These are phyloP conservation scores for Empidonax alnorum DNA, from an alignment of 2,113 vertebrate species.

Conservation along the genomic window DNA sequence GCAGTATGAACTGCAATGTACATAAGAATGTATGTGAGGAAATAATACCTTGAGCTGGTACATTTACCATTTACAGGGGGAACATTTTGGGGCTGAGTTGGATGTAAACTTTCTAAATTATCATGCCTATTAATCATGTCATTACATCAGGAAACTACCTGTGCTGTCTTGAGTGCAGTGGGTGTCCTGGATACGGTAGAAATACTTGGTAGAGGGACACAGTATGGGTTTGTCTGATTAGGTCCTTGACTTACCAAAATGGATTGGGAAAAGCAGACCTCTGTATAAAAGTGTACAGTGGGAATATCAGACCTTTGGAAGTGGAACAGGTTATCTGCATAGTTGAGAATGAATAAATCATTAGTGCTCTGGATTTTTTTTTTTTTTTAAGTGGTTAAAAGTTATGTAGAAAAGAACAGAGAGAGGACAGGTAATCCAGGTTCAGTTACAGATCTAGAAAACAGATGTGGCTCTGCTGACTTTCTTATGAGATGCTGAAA, in stretches of 20 bases:
- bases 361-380: not conserved
- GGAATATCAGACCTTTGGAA: not conserved
- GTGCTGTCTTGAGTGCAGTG: not conserved
- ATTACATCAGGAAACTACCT: not conserved
- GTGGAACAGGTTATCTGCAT: not conserved
- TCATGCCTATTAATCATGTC: not conserved
- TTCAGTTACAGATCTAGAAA: not conserved
- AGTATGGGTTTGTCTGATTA: not conserved
- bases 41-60: not conserved
- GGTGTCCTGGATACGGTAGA: not conserved
- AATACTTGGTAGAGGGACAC: not conserved
- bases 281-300: not conserved
- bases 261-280: not conserved
- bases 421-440: not conserved
- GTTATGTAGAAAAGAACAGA: not conserved
- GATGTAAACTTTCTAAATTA: not conserved
- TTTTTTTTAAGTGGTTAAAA: not conserved
- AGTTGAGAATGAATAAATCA: not conserved
- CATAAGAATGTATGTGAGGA: rapidly evolving
- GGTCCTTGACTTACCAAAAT: not conserved
- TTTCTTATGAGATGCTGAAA: not conserved
- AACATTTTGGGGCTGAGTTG: not conserved
- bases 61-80: not conserved
- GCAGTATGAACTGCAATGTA: not conserved
- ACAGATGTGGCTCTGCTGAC: not conserved